Evolutionary conservation across 2,888 invertebrate species (phyloP), one percentile per base, ranked within the genome.

Genomic region (Caradrina clavipalpis): DNA sequence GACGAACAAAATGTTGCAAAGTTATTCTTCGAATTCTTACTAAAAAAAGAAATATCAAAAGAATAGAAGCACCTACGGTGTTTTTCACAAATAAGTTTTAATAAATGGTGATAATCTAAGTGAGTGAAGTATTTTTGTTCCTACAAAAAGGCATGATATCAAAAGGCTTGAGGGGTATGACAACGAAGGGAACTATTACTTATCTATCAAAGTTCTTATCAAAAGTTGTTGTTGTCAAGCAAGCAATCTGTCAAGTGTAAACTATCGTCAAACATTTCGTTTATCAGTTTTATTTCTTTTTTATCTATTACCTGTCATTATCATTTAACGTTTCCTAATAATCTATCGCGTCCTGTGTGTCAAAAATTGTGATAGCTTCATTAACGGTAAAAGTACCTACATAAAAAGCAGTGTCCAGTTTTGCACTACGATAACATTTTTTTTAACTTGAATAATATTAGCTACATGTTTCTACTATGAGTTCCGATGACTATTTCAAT

Each of bases 401-500:
- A 39, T 2, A 6, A n/a, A n/a, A n/a, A 13, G 4, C 22, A 19
- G 26, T 21, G 8, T 11, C 2, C 4, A 50, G 7, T 35, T 35
- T 2, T 51, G 2, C 3, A 13, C 0, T 15, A 19, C 19, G 49
- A 31, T 7, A 39, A 35, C 3, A 35, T 11, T 17, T 35, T 35
- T 19, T 10, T 1, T 35, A 5, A 1, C 0, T 26, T 13, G 8
- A 0, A 17, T 19, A 2, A 42, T 39, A 22, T 39, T 21, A 21
- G 22, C 1, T 61, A 26, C 5, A 58, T n/a, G 49, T 26, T 47
- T 45, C 26, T 49, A 22, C 42, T 22, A 78, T 76, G 76, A 62
- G 17, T 73, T 61, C 76, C 54, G 31, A 73, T 15, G 61, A 78
- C 10, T 62, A 19, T 73, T 59, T 13, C 35, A 57, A 47, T 22